Conservation (phyloP, 2,797 vertebrate genomes). For the Pelobates cultripes region DNA sequence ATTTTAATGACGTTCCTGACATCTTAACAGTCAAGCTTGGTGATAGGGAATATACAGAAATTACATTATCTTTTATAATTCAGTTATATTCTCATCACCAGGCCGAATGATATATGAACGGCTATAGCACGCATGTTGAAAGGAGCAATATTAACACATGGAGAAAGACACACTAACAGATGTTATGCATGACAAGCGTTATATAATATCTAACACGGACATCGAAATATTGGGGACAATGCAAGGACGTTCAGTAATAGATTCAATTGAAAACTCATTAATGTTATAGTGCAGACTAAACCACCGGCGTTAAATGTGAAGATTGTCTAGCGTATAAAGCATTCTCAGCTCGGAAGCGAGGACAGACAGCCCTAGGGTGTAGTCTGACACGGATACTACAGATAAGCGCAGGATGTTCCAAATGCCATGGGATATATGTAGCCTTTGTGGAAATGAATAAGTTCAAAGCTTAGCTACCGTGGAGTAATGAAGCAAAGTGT, state of each 20-base stretch:
- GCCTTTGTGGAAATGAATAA: constrained; percentile 26
- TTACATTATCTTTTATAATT: constrained; percentile 17
- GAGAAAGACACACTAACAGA: constrained; percentile 24
- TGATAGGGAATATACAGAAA: neutral
- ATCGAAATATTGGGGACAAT: constrained; percentile 21
- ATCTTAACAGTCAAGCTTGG: neutral
- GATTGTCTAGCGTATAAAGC: constrained; percentile 25
- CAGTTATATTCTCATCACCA: constrained; percentile 8
- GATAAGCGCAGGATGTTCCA: constrained; percentile 3
- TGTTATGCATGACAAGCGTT: constrained; percentile 27
- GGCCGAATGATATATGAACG: constrained; percentile 5
- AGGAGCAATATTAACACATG: neutral
- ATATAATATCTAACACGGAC: constrained; percentile 19
- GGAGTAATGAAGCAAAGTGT: constrained; percentile 12
- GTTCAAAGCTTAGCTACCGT: constrained; percentile 4
- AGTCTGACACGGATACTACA: neutral
- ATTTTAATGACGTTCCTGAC: neutral
- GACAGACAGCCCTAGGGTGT: constrained; percentile 21
- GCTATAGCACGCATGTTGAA: neutral
- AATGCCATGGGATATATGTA: constrained; percentile 12
- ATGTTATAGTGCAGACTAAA: constrained; percentile 4
- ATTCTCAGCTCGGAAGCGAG: constrained; percentile 28
- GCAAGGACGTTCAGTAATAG: constrained; percentile 36
- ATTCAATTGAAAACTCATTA: constrained; percentile 33
- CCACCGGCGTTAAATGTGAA: neutral